These are phyloP conservation scores for Pitangus sulphuratus DNA, from an alignment of 2,797 vertebrate genomes.

Conservation along the genomic window DNA sequence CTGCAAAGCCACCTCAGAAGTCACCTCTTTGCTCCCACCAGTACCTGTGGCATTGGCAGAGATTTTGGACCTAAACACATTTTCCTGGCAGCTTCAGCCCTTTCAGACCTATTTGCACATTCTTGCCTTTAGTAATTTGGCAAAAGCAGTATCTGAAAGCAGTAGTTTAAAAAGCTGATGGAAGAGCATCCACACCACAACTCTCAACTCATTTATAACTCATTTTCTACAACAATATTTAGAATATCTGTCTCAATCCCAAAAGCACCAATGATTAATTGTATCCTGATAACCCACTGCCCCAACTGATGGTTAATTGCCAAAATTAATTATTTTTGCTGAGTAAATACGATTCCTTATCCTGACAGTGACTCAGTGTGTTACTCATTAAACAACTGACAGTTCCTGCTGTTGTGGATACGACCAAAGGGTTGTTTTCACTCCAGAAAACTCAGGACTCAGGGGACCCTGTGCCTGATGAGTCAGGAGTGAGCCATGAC, in stretches of 20 bases:
- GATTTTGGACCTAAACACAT: background rate
- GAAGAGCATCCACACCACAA: background rate
- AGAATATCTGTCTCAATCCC: background rate
- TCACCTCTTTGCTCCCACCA: background rate
- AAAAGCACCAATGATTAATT: background rate
- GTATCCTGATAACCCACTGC: background rate
- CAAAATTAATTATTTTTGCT: background rate
- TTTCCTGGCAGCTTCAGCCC: background rate
- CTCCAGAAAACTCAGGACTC: background rate
- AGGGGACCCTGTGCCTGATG: rapidly evolving
- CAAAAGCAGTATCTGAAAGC: background rate
- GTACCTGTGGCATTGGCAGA: rapidly evolving
- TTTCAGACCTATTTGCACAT: background rate
- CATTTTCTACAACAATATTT: background rate
- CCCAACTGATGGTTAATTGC: background rate
- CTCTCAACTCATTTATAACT: background rate
- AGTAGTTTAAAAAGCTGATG: background rate
- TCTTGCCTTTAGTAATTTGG: background rate
- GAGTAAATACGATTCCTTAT: background rate
- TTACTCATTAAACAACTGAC: background rate
- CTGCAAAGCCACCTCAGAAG: background rate
- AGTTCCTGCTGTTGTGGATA: background rate
- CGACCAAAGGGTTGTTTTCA: background rate
- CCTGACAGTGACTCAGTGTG: background rate
- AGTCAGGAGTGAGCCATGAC: background rate